Evolutionary conservation across 2,888 invertebrate species (phyloP).

Genomic region (Lepetodrilus schrolli): DNA sequence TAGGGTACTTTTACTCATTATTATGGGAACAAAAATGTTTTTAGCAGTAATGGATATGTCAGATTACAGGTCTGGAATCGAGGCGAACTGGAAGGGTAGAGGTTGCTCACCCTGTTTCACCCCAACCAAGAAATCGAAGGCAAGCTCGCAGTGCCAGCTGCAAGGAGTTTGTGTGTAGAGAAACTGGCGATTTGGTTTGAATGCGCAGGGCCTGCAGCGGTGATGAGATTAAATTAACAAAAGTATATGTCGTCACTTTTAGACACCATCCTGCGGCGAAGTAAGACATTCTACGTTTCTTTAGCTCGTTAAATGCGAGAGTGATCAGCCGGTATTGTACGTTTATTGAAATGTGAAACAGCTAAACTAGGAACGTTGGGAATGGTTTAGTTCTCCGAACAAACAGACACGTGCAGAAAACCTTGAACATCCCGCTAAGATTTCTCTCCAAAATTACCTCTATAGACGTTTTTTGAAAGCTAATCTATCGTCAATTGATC

Average conservation of each 20-base stretch:
- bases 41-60: constrained; percentile 38
- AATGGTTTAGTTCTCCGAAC: constrained; percentile 17
- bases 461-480: constrained; percentile 39
- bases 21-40: constrained; percentile 40
- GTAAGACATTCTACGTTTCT: background rate
- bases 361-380: constrained; percentile 12
- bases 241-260: constrained; percentile 20
- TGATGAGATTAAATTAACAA: background rate
- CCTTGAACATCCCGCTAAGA: constrained; percentile 30
- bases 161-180: constrained; percentile 1
- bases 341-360: constrained; percentile 12
- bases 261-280: background rate
- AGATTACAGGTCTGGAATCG: constrained; percentile 32
- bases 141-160: constrained; percentile 1
- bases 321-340: constrained; percentile 21
- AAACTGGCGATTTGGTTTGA: background rate
- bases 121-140: background rate
- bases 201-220: background rate
- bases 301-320: constrained; percentile 17
- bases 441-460: constrained; percentile 26
- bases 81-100: constrained; percentile 1
- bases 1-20: constrained; percentile 34
- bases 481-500: constrained; percentile 41
- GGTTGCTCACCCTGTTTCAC: constrained; percentile 20
- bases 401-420: constrained; percentile 32